phyloP scores from a whole-genome alignment of 2,113 vertebrate species.

The Callionymus lyra region DNA sequence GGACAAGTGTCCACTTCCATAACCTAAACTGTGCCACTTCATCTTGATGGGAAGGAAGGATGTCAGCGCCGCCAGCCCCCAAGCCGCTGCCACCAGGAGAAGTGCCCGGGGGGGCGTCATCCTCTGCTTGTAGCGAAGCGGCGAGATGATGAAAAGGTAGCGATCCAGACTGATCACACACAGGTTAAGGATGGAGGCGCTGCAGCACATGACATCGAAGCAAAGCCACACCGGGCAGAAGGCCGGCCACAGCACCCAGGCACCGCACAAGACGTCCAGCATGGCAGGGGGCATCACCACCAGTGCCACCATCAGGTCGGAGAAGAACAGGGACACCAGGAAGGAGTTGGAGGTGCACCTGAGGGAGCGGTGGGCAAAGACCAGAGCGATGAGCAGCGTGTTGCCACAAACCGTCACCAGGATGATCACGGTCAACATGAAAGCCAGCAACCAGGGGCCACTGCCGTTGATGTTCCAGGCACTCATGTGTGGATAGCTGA shows the following conservation, averaged over 20 bases:
- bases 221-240: slow-evolving; percentile 90
- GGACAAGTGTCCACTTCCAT: slow-evolving; percentile 19
- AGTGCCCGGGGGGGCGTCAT: slow-evolving; percentile 84
- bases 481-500: slow-evolving; percentile 29
- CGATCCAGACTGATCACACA: slow-evolving; percentile 94
- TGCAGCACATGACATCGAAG: slow-evolving; percentile 97
- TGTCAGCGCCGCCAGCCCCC: slow-evolving; percentile 80
- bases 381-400: slow-evolving; percentile 80
- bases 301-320: slow-evolving; percentile 92
- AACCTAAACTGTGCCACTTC: slow-evolving; percentile 84
- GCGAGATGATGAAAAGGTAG: slow-evolving; percentile 92
- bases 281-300: slow-evolving; percentile 97
- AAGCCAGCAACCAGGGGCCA: slow-evolving; percentile 73
- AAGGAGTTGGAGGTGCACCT: slow-evolving; percentile 95
- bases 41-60: slow-evolving; percentile 91
- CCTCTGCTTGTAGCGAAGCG: slow-evolving; percentile 86
- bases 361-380: slow-evolving; percentile 82
- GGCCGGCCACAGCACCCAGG: slow-evolving; percentile 78
- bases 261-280: slow-evolving; percentile 86
- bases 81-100: slow-evolving; percentile 78
- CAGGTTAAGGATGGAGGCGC: slow-evolving; percentile 95
- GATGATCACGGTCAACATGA: slow-evolving; percentile 82
- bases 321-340: slow-evolving; percentile 91
- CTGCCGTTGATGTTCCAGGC: slow-evolving; percentile 66
- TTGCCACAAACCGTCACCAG: slow-evolving; percentile 79